These are phyloP conservation scores for Reticulitermes speratus DNA, from an alignment of 1,140 invertebrate genomes.

Conservation along the genomic window DNA sequence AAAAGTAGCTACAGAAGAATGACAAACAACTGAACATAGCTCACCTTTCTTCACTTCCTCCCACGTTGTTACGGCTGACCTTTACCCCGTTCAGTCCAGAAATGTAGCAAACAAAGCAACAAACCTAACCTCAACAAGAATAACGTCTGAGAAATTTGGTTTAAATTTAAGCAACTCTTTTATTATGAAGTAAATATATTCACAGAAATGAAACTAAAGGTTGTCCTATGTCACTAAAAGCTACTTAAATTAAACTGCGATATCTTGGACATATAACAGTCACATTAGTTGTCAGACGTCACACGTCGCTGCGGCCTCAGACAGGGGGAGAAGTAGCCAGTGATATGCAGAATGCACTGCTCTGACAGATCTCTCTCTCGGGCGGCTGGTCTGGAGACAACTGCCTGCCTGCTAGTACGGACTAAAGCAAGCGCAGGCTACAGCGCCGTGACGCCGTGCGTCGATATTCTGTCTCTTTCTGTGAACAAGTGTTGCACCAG, in stretches of 20 bases:
- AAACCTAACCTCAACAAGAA: constrained; percentile 2
- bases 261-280: not conserved
- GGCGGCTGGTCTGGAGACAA: not conserved
- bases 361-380: not conserved
- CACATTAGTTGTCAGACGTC: not conserved
- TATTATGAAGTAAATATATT: not conserved
- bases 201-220: not conserved
- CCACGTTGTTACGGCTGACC: not conserved
- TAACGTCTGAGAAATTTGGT: not conserved
- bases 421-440: not conserved
- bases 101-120: not conserved
- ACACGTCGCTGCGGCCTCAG: not conserved
- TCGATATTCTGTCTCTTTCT: not conserved
- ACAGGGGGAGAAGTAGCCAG: not conserved
- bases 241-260: not conserved
- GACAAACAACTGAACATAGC: not conserved
- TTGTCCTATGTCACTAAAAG: not conserved
- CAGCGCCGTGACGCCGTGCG: not conserved
- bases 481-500: not conserved
- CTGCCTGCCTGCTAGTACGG: not conserved
- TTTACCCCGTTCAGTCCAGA: not conserved
- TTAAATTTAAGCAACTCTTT: not conserved
- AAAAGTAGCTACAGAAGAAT: too few relatives aligned
- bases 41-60: constrained; percentile 4
- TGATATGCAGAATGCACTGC: not conserved